Conservation (phyloP, 2,888 invertebrate species). For the Sceliomorpha sp. region DNA sequence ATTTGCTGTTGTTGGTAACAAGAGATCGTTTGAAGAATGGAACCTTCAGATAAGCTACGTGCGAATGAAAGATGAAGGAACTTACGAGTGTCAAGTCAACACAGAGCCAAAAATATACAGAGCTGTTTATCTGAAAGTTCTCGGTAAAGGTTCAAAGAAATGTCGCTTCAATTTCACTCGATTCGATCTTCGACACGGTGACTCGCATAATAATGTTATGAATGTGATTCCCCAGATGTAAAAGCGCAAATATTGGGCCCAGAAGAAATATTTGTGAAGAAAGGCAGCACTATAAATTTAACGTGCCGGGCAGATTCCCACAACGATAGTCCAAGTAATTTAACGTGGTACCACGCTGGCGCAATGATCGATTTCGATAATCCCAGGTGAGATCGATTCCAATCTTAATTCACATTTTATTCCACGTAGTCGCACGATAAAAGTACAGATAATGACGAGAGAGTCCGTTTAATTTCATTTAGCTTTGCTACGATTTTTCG, state of each 20-base stretch:
- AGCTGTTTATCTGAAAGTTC: constrained; percentile 88
- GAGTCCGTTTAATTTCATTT: no score
- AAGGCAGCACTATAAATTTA: constrained; percentile 81
- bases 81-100: constrained; percentile 94
- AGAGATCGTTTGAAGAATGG: constrained; percentile 85
- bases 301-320: constrained; percentile 82
- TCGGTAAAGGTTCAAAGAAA: constrained; percentile 84
- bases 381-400: constrained; percentile 74
- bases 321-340: constrained; percentile 85
- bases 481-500: no score
- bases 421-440: neutral
- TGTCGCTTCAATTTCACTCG: constrained; percentile 25
- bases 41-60: constrained; percentile 82
- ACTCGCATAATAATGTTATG: constrained; percentile 4
- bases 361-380: constrained; percentile 91
- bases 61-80: constrained; percentile 82
- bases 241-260: constrained; percentile 81
- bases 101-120: constrained; percentile 93
- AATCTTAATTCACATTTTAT: constrained; percentile 2
- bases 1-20: constrained; percentile 84
- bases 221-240: constrained; percentile 75
- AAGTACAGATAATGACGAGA: no score
- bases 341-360: constrained; percentile 92
- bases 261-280: constrained; percentile 81
- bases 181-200: no score